These are phyloP conservation scores for Hartigia nigra DNA, from an alignment of 2,888 invertebrate species.

Conservation along the genomic window DNA sequence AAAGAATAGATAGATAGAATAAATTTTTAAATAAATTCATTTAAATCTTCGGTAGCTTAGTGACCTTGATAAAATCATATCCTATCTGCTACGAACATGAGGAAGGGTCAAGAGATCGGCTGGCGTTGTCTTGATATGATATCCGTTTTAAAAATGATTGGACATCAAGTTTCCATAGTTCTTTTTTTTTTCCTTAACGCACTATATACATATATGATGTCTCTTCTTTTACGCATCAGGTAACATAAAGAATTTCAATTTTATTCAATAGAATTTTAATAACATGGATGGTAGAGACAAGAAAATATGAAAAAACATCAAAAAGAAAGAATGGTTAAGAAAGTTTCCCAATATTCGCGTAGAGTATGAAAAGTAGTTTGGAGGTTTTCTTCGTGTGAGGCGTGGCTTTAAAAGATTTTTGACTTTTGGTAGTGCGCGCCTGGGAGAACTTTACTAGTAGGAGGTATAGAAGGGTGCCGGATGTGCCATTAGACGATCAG, in stretches of 20 bases:
- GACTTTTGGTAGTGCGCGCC: background rate
- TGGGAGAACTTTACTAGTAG: background rate
- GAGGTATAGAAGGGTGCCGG: conserved; percentile 13
- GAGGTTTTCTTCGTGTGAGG: background rate
- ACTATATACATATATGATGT: background rate
- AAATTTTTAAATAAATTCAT: background rate
- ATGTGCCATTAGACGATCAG: conserved; percentile 31
- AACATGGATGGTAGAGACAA: background rate
- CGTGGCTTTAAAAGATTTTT: background rate
- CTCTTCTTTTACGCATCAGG: background rate
- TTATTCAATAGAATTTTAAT: background rate
- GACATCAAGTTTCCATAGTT: background rate
- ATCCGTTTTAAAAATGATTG: background rate
- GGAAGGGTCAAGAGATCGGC: background rate
- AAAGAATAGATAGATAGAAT: too few species aligned
- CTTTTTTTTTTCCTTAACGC: background rate
- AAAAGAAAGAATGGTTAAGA: background rate
- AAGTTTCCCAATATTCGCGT: background rate
- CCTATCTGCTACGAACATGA: background rate
- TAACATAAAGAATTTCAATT: background rate
- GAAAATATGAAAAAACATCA: background rate
- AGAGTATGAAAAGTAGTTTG: background rate
- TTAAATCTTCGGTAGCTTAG: background rate
- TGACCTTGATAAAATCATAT: background rate
- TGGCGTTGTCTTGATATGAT: background rate